Base-by-base conservation (phyloP, 2,113 vertebrate genomes). In the Callochromis pleurospilus region DNA sequence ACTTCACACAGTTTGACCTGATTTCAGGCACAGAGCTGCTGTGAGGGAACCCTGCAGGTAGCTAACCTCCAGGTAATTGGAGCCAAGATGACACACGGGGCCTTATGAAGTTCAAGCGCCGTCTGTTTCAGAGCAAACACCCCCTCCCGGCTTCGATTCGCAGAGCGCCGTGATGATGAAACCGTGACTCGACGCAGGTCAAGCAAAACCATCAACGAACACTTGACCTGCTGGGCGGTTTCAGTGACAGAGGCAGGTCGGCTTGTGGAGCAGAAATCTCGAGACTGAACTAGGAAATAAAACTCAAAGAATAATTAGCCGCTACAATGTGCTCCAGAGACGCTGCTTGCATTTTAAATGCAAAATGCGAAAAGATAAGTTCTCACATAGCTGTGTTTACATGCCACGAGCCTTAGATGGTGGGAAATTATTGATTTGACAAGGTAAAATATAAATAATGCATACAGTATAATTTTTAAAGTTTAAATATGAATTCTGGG, bases 21-120 rank as follows among this genome's bases (percentile, higher is more conserved):
- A 88, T 68, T 80, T 70, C 36, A 47, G 38, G 68, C 14, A 17
- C 13, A 29, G 3, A 31, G 17, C 68, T 29, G 68, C 65, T 29
- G 58, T 24, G 14, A 51, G 38, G 38, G 31, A 70, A 38, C 38
- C 3, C 75, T 21, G 82, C 51, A 21, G 62, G 40, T 31, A 26
- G 54, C 0, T 73, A 26, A 90, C 56, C 89, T 40, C 5, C 2
- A 14, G 79, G 65, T 85, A 87, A 85, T 85, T 87, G 79, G 79
- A 82, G 56, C 68, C 79, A 17, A 58, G 77, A 40, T 45, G n/a
- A 38, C 77, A 77, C 31, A 7, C 29, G 4, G 38, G 14, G 49
- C 65, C 38, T 73, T 6, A 13, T 60, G 60, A 53, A 29, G 54
- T 80, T 80, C 33, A 51, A 81, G 53, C 19, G 7, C 2, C 3